Base-by-base conservation (phyloP, 1,140 invertebrate species). In the Whitmania pigra region DNA sequence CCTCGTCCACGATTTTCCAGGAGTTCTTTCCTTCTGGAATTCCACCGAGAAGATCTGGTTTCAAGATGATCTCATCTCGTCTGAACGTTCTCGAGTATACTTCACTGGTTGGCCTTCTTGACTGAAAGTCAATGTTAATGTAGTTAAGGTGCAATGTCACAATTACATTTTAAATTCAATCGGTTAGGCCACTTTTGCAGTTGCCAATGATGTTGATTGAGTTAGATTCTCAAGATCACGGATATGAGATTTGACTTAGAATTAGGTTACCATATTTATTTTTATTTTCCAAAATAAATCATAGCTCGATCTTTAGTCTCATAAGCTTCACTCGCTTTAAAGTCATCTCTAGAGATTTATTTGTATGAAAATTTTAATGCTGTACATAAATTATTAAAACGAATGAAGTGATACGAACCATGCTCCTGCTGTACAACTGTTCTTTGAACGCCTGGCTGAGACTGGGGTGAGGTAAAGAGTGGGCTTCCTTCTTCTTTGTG, bases 31-130 rank as follows among this genome's bases (percentile, higher is more conserved):
- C 54, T 25, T n/a, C 20, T 2, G 54, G 54, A 57, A 57, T 57
- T 57, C 54, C 54, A 20, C 54, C 54, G 54, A 57, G 54, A 57
- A 57, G 20, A 57, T 57, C 54, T 9, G 54, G 54, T 57, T 57
- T 57, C 54, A 57, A n/a, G 54, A 57, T 57, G 20, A 57, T 20
- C 54, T 57, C 54, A 9, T 25, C 25, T 25, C 54, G 20, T 9
- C 54, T 57, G 25, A n/a, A 20, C 25, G 54, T n/a, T 9, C 25
- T 36, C 31, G 31, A 36, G 31, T 36, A 36, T 36, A 36, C 31
- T 36, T 36, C 31, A 36, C 31, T 36, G 31, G 2, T 36, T 36
- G 31, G 31, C 31, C 31, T 36, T 36, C 31, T 2, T 6, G 31
- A 36, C 31, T 36, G 31, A 36, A 36, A 36, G 31, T 6, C 31